Percentiles rank a stretch among this genome's conserved stretches.
Conservation (phyloP, 2,113 vertebrate species). For the Melospiza melodia region DNA sequence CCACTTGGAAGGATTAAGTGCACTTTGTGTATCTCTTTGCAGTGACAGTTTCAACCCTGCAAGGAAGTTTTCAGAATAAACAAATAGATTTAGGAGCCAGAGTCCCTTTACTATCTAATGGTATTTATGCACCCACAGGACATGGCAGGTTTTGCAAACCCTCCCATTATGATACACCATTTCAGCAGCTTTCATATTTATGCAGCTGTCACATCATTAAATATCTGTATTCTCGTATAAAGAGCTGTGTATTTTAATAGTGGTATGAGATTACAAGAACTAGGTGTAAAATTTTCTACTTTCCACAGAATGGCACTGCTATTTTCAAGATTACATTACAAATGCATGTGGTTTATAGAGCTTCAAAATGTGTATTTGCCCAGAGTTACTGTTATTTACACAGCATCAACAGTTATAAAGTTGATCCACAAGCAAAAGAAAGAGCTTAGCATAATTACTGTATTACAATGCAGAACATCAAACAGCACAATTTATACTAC, state of each 20-base stretch:
- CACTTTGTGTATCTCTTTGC: background rate
- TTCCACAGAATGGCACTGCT: background rate
- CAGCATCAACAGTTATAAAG: background rate
- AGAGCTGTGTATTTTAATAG: background rate
- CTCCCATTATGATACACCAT: background rate
- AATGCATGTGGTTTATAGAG: background rate
- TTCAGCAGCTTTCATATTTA: background rate
- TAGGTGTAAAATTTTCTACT: background rate
- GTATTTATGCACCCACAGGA: background rate
- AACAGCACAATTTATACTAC: background rate
- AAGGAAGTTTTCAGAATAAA: background rate
- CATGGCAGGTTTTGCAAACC: background rate
- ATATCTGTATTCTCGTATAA: background rate
- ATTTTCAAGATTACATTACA: background rate
- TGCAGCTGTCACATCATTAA: background rate
- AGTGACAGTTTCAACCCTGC: background rate
- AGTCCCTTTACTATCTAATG: background rate
- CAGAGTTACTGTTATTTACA: background rate
- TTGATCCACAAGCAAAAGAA: background rate
- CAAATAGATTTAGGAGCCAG: background rate
- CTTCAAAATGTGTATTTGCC: background rate
- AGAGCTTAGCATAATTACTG: background rate
- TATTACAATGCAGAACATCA: background rate
- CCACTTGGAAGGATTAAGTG: constrained; percentile 19
- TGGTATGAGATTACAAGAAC: background rate